These are phyloP conservation scores for Hemithea aestivaria DNA, from an alignment of 2,888 invertebrate species.

Conservation along the genomic window DNA sequence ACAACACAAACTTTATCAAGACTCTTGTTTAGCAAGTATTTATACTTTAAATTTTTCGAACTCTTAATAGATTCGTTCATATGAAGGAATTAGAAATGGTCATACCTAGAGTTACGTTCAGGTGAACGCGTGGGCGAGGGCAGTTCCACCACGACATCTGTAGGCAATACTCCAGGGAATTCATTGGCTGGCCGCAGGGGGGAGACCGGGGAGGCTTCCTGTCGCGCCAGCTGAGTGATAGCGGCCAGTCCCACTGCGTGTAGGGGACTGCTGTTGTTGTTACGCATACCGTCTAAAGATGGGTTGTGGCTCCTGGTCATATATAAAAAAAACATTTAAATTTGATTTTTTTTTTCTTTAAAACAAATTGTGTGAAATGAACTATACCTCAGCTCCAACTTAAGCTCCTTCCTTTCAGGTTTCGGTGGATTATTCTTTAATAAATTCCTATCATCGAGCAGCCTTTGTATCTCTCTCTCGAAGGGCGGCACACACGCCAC, in stretches of 20 bases:
- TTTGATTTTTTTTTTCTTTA: neutral
- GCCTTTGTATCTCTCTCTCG: constrained; percentile 88
- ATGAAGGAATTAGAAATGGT: too few relatives aligned
- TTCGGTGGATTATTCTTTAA: constrained; percentile 81
- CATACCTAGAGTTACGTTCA: constrained; percentile 46
- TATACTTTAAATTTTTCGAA: too few relatives aligned
- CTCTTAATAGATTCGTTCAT: too few relatives aligned
- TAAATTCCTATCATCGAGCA: constrained; percentile 85
- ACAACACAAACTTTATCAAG: too few relatives aligned
- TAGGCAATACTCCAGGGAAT: constrained; percentile 73
- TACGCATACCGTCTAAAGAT: constrained; percentile 55
- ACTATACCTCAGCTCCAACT: constrained; percentile 74
- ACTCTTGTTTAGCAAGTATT: too few relatives aligned
- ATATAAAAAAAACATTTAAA: constrained; percentile 1
- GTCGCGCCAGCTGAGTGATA: constrained; percentile 85
- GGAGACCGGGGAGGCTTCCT: constrained; percentile 53
- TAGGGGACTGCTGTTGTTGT: constrained; percentile 80
- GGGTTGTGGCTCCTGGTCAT: constrained; percentile 53
- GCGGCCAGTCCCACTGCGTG: constrained; percentile 89
- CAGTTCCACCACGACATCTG: constrained; percentile 69
- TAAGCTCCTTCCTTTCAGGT: constrained; percentile 79
- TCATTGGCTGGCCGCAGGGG: constrained; percentile 46
- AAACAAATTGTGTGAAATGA: neutral
- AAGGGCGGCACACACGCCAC: constrained; percentile 82
- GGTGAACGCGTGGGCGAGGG: constrained; percentile 60